A percentile compares a stretch with the other conserved stretches of the same genome.
Conservation (phyloP, 2,888 invertebrate species). For the Stenichneumon culpator region DNA sequence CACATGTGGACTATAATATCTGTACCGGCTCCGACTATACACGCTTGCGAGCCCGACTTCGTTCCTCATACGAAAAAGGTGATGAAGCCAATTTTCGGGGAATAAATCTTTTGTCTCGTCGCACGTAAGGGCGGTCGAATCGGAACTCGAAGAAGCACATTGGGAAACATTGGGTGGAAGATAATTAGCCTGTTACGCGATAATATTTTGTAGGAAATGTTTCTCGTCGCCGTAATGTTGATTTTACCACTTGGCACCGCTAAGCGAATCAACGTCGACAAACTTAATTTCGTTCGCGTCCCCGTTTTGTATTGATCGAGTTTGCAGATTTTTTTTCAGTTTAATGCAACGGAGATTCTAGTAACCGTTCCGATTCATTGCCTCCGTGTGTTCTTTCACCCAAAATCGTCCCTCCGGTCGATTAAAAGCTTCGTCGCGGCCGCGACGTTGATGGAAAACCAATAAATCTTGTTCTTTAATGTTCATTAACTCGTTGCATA, state of each 20-base stretch:
- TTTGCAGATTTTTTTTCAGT: not conserved
- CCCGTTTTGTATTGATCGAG: not conserved
- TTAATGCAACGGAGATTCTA: not conserved
- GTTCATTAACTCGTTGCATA: not conserved
- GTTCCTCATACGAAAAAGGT: slow-evolving; percentile 19
- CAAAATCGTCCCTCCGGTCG: not conserved
- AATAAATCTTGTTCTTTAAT: not conserved
- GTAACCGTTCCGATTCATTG: not conserved
- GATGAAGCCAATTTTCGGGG: not conserved
- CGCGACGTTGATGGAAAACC: not conserved
- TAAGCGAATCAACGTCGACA: not conserved
- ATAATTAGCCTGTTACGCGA: not conserved
- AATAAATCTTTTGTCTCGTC: slow-evolving; percentile 1
- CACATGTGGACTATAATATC: slow-evolving; percentile 54
- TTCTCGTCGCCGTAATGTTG: not conserved
- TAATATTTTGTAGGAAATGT: not conserved
- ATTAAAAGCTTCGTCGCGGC: not conserved
- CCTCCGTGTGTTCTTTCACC: not conserved
- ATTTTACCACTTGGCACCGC: not conserved
- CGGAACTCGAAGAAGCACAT: not conserved
- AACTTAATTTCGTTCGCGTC: not conserved
- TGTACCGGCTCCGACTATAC: slow-evolving; percentile 41
- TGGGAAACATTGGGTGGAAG: not conserved
- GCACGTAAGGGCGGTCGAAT: not conserved
- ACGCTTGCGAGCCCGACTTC: slow-evolving; percentile 47